These are phyloP conservation scores for Cephus pulcher DNA, from an alignment of 2,888 invertebrate genomes.

Conservation along the genomic window DNA sequence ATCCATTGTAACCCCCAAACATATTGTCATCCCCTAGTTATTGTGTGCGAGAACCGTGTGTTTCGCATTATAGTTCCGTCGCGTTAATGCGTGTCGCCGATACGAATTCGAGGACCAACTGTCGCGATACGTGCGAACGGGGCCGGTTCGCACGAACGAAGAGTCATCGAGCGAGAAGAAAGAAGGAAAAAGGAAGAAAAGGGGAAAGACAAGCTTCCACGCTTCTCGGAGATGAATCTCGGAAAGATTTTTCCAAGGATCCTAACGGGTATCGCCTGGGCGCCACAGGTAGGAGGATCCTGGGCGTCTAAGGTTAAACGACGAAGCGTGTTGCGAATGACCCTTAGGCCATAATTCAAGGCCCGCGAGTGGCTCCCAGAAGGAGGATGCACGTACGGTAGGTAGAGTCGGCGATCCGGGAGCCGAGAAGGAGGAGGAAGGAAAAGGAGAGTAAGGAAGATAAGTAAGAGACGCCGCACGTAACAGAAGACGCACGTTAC, in stretches of 20 bases:
- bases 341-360: slow-evolving; percentile 61
- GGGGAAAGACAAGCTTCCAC: too few species aligned
- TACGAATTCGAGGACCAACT: slow-evolving; percentile 46
- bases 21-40: slow-evolving; percentile 45
- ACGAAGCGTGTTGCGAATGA: slow-evolving; percentile 64
- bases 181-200: too few species aligned
- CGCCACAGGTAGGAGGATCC: too few species aligned
- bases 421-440: slow-evolving; percentile 18
- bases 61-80: slow-evolving; percentile 40
- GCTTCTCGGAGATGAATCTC: too few species aligned
- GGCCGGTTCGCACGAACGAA: too few species aligned
- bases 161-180: too few species aligned
- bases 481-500: slow-evolving; percentile 7
- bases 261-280: too few species aligned
- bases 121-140: slow-evolving; percentile 36
- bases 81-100: slow-evolving; percentile 60
- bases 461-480: slow-evolving; percentile 21
- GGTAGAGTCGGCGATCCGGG: background rate
- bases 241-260: too few species aligned
- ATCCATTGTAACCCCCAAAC: slow-evolving; percentile 41
- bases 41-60: slow-evolving; percentile 33
- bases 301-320: slow-evolving; percentile 54
- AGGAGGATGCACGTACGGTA: slow-evolving; percentile 27
- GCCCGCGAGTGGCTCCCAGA: slow-evolving; percentile 22
- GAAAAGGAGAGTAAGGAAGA: slow-evolving; percentile 17